These are phyloP conservation scores for Triplophysa yarkandensis DNA, from an alignment of 2,797 vertebrate species.

Conservation along the genomic window DNA sequence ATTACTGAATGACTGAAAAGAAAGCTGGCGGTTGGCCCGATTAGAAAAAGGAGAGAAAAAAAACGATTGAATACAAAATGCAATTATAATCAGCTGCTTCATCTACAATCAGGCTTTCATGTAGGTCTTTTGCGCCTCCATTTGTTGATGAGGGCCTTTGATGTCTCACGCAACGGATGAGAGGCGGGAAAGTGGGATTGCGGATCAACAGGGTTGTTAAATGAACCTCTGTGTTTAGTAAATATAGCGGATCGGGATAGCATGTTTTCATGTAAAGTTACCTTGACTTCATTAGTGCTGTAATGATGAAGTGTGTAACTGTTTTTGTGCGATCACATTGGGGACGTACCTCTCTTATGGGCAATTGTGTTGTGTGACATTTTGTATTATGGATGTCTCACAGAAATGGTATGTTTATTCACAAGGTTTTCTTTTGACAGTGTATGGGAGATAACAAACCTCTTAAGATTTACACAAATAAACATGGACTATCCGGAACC, in stretches of 20 bases:
- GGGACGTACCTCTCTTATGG: not conserved
- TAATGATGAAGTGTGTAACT: not conserved
- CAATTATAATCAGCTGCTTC: constrained; percentile 62
- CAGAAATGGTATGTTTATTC: too few species aligned
- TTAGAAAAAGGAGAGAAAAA: constrained; percentile 53
- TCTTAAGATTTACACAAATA: too few species aligned
- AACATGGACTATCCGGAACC: too few species aligned
- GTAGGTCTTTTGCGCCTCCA: constrained; percentile 52
- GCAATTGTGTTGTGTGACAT: too few species aligned
- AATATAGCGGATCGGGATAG: constrained; percentile 14
- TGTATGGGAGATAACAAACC: too few species aligned
- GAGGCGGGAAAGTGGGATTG: constrained; percentile 34
- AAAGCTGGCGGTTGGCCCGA: constrained; percentile 60
- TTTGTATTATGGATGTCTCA: too few species aligned
- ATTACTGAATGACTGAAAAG: constrained; percentile 24
- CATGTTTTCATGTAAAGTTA: constrained; percentile 7
- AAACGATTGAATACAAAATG: constrained; percentile 62
- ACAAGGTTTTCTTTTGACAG: too few species aligned
- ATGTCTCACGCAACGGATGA: constrained; percentile 54
- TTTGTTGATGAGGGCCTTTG: constrained; percentile 59
- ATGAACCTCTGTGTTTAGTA: constrained; percentile 24
- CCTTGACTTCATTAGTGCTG: constrained; percentile 13
- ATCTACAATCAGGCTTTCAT: constrained; percentile 57
- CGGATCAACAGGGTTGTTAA: constrained; percentile 40
- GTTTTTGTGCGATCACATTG: not conserved